A percentile compares a stretch with the other conserved stretches of the same genome.
phyloP scores from a whole-genome alignment of 2,888 invertebrate species.

The Oscheius sp. region DNA sequence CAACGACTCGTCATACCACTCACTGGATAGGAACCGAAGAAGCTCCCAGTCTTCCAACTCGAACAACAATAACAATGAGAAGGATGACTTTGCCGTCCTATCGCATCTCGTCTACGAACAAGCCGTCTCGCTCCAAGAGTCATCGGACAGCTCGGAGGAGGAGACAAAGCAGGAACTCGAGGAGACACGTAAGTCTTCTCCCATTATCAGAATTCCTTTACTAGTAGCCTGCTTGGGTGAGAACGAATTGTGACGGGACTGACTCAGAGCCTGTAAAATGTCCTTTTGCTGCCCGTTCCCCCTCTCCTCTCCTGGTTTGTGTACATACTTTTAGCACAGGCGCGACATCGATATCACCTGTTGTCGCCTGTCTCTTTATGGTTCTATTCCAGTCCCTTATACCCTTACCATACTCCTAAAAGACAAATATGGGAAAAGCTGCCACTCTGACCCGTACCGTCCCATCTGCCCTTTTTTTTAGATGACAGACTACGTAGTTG shows the following conservation, averaged over 20 bases:
- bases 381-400: too few species aligned
- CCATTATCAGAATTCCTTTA: too few species aligned
- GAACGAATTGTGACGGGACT: background rate
- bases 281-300: background rate
- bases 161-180: background rate
- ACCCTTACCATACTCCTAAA: too few species aligned
- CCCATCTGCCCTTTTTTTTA: too few species aligned
- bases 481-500: too few species aligned
- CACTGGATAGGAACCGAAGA: constrained; percentile 21
- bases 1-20: constrained; percentile 16
- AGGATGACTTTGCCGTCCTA: background rate
- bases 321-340: constrained; percentile 32
- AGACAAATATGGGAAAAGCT: too few species aligned
- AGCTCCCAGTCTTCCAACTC: constrained; percentile 22
- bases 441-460: too few species aligned
- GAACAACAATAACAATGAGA: constrained; percentile 20
- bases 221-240: constrained; percentile 9
- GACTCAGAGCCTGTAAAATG: constrained; percentile 9
- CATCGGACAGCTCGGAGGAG: too few species aligned
- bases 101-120: too few species aligned
- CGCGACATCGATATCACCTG: constrained; percentile 25
- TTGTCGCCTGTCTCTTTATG: background rate
- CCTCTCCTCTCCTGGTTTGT: constrained; percentile 12
- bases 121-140: too few species aligned
- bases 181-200: too few species aligned